phyloP scores from a whole-genome alignment of 2,113 vertebrate species.

The Miniopterus natalensis region DNA sequence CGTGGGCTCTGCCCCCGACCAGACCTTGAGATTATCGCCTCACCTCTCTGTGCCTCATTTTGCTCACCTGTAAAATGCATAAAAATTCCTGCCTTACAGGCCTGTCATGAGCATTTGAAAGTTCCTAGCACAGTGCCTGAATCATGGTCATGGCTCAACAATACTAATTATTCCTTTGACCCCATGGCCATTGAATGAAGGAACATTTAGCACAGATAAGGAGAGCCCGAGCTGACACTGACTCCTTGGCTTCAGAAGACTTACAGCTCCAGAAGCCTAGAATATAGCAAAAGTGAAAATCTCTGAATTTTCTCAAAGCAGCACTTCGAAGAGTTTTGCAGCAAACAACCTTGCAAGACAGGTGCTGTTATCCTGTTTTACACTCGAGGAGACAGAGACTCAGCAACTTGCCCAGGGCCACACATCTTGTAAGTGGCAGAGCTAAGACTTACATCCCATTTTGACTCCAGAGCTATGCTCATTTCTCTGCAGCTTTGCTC shows the following conservation, averaged over 20 bases:
- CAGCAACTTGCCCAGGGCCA: background rate
- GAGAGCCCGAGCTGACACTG: background rate
- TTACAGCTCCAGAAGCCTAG: conserved; percentile 28
- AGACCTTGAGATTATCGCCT: background rate
- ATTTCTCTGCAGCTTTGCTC: background rate
- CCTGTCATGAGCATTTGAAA: background rate
- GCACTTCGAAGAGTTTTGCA: background rate
- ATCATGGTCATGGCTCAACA: background rate
- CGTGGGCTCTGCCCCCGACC: background rate
- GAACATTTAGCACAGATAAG: background rate
- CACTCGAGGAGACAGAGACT: background rate
- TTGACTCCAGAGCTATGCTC: background rate
- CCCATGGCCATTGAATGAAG: background rate
- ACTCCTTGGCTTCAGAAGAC: background rate
- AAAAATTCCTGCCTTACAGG: background rate
- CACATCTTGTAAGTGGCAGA: background rate
- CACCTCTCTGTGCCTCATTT: background rate
- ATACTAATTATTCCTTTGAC: background rate
- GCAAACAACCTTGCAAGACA: background rate
- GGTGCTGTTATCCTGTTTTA: background rate
- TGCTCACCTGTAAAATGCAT: background rate
- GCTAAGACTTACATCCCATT: background rate
- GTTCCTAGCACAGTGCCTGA: background rate
- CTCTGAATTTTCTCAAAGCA: conserved; percentile 44
- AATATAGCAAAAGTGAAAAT: background rate